Base-by-base conservation (phyloP, 1,140 invertebrate species). In the Saccostrea cuccullata region DNA sequence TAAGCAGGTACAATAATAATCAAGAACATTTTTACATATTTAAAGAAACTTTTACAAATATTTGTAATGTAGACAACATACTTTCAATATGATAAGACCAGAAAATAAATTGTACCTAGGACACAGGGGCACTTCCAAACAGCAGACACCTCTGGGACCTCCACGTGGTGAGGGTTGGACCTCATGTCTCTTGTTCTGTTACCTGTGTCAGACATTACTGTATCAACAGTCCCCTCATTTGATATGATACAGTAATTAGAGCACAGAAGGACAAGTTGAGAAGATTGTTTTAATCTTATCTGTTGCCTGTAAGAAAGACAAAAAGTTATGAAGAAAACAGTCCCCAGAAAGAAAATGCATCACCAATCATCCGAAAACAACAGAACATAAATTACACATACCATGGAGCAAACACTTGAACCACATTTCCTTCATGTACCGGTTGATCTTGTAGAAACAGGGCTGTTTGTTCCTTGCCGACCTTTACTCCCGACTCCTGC, bases 121-220 rank as follows among this genome's bases (percentile, higher is more conserved):
- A 84, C 82, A 85, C 88, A 89, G 4, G 88, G 88, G 85, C 88
- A 89, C n/a, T 87, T 89, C 88, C 88, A 89, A 23, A 58, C 55
- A 40, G 55, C 85, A 0, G 0, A 55, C 40, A 67, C 30, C 60
- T 47, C 70, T 15, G 0, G 12, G 12, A 20, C 30, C 11, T 6
- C 11, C 0, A 17, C 5, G 1, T 20, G 56, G 5, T 36, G 3
- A 20, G 70, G 60, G 13, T 47, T 70, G 20, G 58, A 55, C 17
- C 20, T 23, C 55, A n/a, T n/a, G 84, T 26, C 55, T 60, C 23
- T 8, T 20, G 77, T 1, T 82, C 30, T 82, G 77, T 86, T 70
- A n/a, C 5, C 30, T 4, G 60, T 58, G 36, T 30, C 36, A 13
- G 36, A 60, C 8, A 11, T 70, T 23, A 20, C 17, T 8, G 23